phyloP scores from a whole-genome alignment of 2,888 invertebrate species.

The Leptarthrus brevirostris region DNA sequence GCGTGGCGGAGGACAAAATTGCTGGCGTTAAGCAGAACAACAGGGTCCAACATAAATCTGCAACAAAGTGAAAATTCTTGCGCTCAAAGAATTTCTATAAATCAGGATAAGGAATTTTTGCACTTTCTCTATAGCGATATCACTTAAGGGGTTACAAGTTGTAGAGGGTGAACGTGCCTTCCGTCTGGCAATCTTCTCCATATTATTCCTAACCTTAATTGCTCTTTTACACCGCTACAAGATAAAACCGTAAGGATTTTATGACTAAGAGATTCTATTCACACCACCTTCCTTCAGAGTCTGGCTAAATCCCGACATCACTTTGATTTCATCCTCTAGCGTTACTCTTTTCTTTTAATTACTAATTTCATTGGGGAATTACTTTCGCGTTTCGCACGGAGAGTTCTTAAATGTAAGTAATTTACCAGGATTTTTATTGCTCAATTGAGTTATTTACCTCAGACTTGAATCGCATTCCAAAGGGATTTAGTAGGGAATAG shows the following conservation, averaged over 20 bases:
- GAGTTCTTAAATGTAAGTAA: constrained; percentile 22
- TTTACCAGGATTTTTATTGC: constrained; percentile 44
- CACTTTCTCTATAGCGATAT: constrained; percentile 22
- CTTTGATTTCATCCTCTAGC: constrained; percentile 27
- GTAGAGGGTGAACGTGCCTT: constrained; percentile 20
- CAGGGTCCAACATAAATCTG: constrained; percentile 41
- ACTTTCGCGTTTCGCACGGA: constrained; percentile 32
- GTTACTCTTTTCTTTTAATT: constrained; percentile 44
- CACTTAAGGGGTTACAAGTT: background rate
- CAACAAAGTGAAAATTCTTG: constrained; percentile 49
- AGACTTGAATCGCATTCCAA: constrained; percentile 30
- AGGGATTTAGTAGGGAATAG: constrained; percentile 1
- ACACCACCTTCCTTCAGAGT: background rate
- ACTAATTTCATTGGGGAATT: constrained; percentile 47
- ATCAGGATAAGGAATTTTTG: constrained; percentile 49
- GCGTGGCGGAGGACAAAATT: background rate
- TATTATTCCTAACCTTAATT: constrained; percentile 45
- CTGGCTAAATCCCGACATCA: background rate
- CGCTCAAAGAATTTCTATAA: constrained; percentile 49
- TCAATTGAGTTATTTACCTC: constrained; percentile 47
- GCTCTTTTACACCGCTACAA: constrained; percentile 27
- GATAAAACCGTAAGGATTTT: constrained; percentile 47
- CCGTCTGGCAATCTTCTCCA: constrained; percentile 39
- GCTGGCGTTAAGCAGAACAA: constrained; percentile 1
- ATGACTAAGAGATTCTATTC: constrained; percentile 39